Conservation (phyloP, 1,140 invertebrate species). For the Brachionus rotundiformis region DNA sequence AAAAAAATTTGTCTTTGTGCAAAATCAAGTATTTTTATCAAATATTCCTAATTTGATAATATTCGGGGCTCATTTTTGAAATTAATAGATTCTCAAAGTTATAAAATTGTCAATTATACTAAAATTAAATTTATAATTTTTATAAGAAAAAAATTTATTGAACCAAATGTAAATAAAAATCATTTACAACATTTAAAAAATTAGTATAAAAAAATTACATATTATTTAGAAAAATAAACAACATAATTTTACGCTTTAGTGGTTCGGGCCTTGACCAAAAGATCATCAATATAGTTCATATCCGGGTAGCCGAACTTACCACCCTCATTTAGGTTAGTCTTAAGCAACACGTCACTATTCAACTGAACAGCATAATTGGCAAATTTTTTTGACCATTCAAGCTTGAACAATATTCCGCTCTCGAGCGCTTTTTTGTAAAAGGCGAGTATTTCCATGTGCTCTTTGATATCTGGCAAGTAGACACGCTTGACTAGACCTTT, state of each 20-base stretch:
- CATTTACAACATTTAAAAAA: background rate
- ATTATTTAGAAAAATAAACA: background rate
- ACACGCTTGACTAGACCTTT: slow-evolving; percentile 21
- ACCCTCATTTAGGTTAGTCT: slow-evolving; percentile 23
- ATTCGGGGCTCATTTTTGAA: too few species aligned
- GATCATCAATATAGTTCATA: slow-evolving; percentile 18
- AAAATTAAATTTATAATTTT: too few species aligned
- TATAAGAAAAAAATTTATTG: too few species aligned
- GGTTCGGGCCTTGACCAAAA: slow-evolving; percentile 5
- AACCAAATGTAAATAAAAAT: too few species aligned
- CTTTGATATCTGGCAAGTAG: slow-evolving; percentile 41
- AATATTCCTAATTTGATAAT: too few species aligned
- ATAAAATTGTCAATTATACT: too few species aligned
- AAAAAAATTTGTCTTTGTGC: too few species aligned
- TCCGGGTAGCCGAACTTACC: slow-evolving; percentile 48
- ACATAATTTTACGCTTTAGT: background rate
- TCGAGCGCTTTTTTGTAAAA: slow-evolving; percentile 31
- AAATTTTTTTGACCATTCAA: slow-evolving; percentile 14
- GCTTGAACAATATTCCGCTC: slow-evolving; percentile 33
- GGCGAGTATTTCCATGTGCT: slow-evolving; percentile 42
- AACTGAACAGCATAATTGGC: background rate
- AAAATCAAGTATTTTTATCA: too few species aligned
- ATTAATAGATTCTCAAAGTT: too few species aligned
- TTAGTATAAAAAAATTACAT: background rate
- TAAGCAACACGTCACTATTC: slow-evolving; percentile 9